Evolutionary conservation across 2,797 vertebrate species (phyloP).

Genomic region (Muscicapa comitata): DNA sequence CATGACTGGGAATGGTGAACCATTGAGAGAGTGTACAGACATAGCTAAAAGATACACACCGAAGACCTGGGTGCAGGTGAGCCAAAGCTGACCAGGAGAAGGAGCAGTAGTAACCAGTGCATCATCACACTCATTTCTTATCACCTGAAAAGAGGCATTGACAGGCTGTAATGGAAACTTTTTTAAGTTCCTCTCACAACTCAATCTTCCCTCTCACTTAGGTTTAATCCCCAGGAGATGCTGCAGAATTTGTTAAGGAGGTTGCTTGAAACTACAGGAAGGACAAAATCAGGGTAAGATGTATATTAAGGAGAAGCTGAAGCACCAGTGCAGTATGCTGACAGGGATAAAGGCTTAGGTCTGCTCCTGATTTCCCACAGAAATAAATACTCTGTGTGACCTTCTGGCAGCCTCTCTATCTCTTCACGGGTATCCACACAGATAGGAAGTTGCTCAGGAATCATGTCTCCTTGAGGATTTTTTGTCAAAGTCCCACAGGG

Average conservation of each 20-base stretch:
- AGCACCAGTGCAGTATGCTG: not conserved
- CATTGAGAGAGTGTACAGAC: not conserved
- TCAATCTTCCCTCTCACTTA: not conserved
- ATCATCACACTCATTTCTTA: conserved; percentile 33
- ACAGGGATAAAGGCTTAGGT: not conserved
- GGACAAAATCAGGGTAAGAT: not conserved
- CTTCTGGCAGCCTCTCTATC: not conserved
- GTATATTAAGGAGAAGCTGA: not conserved
- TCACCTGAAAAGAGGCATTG: conserved; percentile 34
- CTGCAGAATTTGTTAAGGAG: not conserved
- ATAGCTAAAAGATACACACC: conserved; percentile 67
- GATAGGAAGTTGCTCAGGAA: not conserved
- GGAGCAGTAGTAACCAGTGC: conserved; percentile 49
- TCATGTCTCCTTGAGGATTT: not conserved
- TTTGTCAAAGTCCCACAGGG: not conserved
- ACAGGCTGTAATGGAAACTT: not conserved
- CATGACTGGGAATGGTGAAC: not conserved
- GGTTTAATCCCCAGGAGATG: not conserved
- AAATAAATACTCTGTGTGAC: not conserved
- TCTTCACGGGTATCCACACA: not conserved
- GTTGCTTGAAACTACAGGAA: not conserved
- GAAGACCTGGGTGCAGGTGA: conserved; percentile 62
- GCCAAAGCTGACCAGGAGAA: conserved; percentile 65
- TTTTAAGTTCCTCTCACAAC: not conserved
- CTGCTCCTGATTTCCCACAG: not conserved